A percentile compares a stretch with the other conserved stretches of the same genome.
Conservation (phyloP, 2,113 vertebrate genomes). For the Tragelaphus imberbis region DNA sequence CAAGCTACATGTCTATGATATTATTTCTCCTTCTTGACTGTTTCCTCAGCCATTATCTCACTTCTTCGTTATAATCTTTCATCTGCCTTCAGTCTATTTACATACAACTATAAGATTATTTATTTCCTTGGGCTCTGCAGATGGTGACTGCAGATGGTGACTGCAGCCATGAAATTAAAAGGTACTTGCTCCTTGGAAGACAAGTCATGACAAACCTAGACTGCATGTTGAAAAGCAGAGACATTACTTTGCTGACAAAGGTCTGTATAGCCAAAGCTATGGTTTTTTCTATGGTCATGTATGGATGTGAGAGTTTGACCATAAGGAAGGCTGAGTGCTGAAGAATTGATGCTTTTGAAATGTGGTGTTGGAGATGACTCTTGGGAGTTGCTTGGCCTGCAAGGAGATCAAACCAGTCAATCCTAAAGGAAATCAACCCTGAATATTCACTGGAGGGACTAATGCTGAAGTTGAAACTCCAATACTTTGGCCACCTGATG, state of each 20-base stretch:
- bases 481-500: background rate
- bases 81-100: background rate
- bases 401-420: background rate
- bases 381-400: accelerated
- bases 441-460: background rate
- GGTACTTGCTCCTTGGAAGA: background rate
- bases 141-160: background rate
- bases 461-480: background rate
- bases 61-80: background rate
- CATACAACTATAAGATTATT: background rate
- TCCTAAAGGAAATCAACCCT: background rate
- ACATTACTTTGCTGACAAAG: background rate
- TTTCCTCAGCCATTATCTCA: background rate
- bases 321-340: background rate
- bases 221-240: background rate
- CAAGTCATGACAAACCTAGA: background rate
- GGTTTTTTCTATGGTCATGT: background rate
- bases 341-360: background rate
- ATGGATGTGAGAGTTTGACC: background rate
- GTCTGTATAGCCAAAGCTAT: background rate
- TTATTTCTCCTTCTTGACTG: background rate
- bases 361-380: background rate
- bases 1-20: background rate
- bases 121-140: background rate
- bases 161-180: background rate